Evolutionary conservation across 2,797 vertebrate genomes (phyloP).

Genomic region (Ibycter americanus): DNA sequence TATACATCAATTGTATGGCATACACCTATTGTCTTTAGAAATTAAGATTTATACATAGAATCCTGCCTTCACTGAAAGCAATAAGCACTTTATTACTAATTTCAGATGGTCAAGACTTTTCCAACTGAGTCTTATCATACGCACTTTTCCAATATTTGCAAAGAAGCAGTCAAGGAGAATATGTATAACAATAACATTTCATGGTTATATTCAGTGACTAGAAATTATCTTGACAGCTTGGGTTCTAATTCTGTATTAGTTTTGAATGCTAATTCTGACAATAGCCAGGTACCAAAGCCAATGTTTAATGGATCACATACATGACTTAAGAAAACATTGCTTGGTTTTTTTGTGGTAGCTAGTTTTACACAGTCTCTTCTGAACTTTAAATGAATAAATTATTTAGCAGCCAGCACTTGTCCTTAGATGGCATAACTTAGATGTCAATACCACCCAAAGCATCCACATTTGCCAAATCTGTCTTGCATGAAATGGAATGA

Average conservation of each 20-base stretch:
- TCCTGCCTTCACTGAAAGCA: background rate
- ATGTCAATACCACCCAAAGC: slow-evolving; percentile 32
- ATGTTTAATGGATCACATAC: slow-evolving; percentile 21
- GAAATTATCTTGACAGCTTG: slow-evolving; percentile 7
- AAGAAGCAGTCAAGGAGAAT: background rate
- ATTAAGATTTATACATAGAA: background rate
- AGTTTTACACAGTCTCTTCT: slow-evolving; percentile 32
- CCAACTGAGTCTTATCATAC: background rate
- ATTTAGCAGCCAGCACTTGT: slow-evolving; percentile 53
- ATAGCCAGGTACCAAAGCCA: background rate
- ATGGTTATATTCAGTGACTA: background rate
- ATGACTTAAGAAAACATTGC: background rate
- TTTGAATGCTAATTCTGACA: background rate
- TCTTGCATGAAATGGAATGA: slow-evolving; percentile 15
- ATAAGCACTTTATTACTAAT: background rate
- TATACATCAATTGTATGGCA: background rate
- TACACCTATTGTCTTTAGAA: background rate
- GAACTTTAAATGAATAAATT: slow-evolving; percentile 46
- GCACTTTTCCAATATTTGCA: background rate
- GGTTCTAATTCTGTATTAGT: background rate
- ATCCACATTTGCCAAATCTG: slow-evolving; percentile 38
- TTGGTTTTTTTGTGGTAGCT: background rate
- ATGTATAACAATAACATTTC: background rate
- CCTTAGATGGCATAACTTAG: slow-evolving; percentile 43
- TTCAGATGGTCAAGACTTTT: background rate